Evolutionary conservation across 2,113 vertebrate species (phyloP).

Genomic region (Narcine bancroftii): DNA sequence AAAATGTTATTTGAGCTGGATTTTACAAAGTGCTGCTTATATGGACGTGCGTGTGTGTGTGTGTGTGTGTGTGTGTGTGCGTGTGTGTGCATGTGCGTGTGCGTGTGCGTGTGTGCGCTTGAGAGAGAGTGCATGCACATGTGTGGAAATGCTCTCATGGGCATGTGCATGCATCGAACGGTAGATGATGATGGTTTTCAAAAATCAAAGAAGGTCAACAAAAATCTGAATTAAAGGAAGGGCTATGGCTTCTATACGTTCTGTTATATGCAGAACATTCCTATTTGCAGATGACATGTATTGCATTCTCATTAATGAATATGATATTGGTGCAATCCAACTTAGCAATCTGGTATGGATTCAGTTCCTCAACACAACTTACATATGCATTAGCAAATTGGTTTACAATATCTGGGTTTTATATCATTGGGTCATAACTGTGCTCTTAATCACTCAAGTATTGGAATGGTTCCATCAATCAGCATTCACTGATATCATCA

Average conservation of each 20-base stretch:
- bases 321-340: not conserved
- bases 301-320: not conserved
- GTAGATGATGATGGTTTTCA: too few species aligned
- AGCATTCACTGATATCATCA: too few species aligned
- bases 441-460: not conserved
- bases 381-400: not conserved
- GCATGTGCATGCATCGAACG: too few species aligned
- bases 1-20: not conserved
- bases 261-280: not conserved
- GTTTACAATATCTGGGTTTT: not conserved
- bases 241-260: not conserved
- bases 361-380: not conserved
- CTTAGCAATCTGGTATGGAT: not conserved
- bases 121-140: too few species aligned
- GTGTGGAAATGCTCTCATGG: too few species aligned
- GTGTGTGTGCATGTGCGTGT: too few species aligned
- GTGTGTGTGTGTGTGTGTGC: too few species aligned
- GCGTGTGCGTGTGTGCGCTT: too few species aligned
- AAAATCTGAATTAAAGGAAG: not conserved
- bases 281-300: not conserved
- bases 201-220: not conserved
- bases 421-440: not conserved
- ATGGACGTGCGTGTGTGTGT: too few species aligned
- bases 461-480: too few species aligned
- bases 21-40: not conserved